Conservation (phyloP, 2,797 vertebrate species). For the Lindbergichthys nudifrons region DNA sequence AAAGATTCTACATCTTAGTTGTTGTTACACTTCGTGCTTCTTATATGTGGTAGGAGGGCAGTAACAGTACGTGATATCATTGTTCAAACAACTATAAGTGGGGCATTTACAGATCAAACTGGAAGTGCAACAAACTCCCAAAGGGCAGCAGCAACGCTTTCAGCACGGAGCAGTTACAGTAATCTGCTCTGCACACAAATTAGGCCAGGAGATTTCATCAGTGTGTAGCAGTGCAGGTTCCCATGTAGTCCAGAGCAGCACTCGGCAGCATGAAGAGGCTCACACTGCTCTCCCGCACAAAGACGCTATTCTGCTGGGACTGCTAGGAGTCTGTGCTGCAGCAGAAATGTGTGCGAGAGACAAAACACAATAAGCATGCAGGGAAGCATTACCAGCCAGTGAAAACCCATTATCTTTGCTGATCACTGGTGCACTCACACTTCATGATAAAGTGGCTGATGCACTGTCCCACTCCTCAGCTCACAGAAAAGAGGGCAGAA, state of each 20-base stretch:
- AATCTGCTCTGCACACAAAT: slow-evolving; percentile 68
- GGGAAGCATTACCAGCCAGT: slow-evolving; percentile 22
- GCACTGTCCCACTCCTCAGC: slow-evolving; percentile 35
- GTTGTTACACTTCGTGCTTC: background rate
- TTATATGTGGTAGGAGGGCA: background rate
- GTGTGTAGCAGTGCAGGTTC: slow-evolving; percentile 47
- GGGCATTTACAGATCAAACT: slow-evolving; percentile 13
- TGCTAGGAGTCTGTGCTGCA: slow-evolving; percentile 33
- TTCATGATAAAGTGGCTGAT: slow-evolving; percentile 45
- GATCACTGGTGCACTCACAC: slow-evolving; percentile 5
- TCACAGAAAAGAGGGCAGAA: slow-evolving; percentile 56
- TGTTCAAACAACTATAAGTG: slow-evolving; percentile 18
- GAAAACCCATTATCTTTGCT: slow-evolving; percentile 17
- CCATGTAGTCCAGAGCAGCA: slow-evolving; percentile 49
- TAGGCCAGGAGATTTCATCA: slow-evolving; percentile 49
- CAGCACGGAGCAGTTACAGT: slow-evolving; percentile 41
- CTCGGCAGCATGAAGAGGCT: slow-evolving; percentile 66
- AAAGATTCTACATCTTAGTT: background rate
- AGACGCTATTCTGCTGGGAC: slow-evolving; percentile 66
- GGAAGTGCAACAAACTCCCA: background rate
- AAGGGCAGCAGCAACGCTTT: background rate
- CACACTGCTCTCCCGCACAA: slow-evolving; percentile 59
- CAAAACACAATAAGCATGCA: slow-evolving; percentile 27
- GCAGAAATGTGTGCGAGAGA: slow-evolving; percentile 31
- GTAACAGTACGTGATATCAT: background rate